Evolutionary conservation across 2,888 invertebrate genomes (phyloP).

Genomic region (Ophion costatus): DNA sequence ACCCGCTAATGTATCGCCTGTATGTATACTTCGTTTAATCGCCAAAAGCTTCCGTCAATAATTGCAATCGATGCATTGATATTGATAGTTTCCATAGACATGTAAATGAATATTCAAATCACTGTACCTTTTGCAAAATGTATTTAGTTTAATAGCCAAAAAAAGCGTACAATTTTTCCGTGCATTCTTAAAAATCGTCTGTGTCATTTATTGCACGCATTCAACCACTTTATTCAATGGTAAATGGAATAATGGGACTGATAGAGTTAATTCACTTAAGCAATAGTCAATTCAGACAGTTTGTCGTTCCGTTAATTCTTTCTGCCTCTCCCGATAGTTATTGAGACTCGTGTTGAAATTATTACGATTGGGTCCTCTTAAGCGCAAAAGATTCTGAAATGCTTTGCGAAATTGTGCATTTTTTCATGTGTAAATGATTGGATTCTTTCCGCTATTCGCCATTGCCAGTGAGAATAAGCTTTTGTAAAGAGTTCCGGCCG

Average conservation of each 20-base stretch:
- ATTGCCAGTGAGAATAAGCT: constrained; percentile 89
- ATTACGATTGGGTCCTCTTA: constrained; percentile 87
- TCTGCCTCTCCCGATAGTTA: constrained; percentile 71
- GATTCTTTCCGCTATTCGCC: constrained; percentile 92
- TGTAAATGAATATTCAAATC: no score
- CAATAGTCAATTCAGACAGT: not conserved
- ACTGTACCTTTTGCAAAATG: no score
- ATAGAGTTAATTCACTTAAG: not conserved
- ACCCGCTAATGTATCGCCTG: no score
- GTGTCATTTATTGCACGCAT: not conserved
- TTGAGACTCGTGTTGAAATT: constrained; percentile 83
- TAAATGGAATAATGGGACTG: not conserved
- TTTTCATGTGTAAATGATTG: constrained; percentile 94
- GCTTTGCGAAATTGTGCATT: constrained; percentile 91
- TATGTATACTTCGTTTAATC: not conserved
- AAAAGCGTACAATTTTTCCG: no score
- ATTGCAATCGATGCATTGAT: no score
- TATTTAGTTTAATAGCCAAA: no score
- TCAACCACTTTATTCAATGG: not conserved
- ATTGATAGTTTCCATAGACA: no score
- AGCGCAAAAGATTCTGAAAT: constrained; percentile 88
- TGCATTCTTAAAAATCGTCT: no score
- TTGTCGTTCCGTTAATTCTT: constrained; percentile 65
- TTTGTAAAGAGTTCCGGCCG: constrained; percentile 85
- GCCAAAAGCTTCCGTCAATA: not conserved